A percentile compares a stretch with the other conserved stretches of the same genome.
phyloP scores from a whole-genome alignment of 2,797 vertebrate genomes.

The Lepilemur septentrionalis region DNA sequence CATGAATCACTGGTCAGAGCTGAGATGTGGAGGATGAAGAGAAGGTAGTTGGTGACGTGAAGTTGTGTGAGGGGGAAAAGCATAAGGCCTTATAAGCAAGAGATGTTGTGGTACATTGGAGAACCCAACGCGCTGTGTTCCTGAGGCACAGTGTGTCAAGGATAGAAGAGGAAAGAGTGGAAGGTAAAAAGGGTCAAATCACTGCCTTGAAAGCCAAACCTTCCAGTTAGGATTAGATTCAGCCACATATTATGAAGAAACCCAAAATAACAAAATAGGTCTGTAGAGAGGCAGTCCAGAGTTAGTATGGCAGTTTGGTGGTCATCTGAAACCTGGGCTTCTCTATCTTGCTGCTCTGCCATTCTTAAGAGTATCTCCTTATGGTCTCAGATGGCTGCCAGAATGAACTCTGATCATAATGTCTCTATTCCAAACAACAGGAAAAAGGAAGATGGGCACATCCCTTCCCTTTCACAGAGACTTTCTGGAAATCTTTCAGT shows the following conservation, averaged over 20 bases:
- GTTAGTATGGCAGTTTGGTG: background rate
- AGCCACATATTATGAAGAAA: background rate
- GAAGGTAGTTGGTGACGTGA: background rate
- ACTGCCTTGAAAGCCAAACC: background rate
- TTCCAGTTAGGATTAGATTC: background rate
- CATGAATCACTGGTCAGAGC: background rate
- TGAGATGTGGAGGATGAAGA: background rate
- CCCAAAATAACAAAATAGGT: background rate
- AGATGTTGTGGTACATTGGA: background rate
- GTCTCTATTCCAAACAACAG: background rate
- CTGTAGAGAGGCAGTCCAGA: background rate
- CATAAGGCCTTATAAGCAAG: background rate
- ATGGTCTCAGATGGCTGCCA: background rate
- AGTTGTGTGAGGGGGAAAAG: background rate
- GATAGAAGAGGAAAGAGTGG: background rate
- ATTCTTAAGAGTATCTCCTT: background rate
- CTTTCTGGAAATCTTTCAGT: background rate
- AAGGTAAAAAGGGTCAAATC: background rate
- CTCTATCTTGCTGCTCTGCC: background rate
- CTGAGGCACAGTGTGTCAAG: background rate
- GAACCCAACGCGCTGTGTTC: background rate
- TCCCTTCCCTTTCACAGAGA: background rate
- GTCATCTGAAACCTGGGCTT: background rate
- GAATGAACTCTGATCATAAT: background rate
- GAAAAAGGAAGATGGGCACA: background rate